These are phyloP conservation scores for Leptatherina wallacei DNA, from an alignment of 2,797 vertebrate genomes.

Conservation along the genomic window DNA sequence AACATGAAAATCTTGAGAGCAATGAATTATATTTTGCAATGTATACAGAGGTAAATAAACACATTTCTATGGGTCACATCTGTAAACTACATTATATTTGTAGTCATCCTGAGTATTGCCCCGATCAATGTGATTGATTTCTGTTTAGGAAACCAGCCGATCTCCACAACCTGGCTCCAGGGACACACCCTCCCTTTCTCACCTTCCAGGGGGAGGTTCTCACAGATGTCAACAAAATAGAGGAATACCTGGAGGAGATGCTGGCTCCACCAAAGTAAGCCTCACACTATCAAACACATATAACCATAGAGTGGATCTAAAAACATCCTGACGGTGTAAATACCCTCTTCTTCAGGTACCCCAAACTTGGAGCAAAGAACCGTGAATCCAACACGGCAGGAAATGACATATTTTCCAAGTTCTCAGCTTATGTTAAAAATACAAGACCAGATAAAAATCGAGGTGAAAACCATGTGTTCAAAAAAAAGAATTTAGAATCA, in stretches of 20 bases:
- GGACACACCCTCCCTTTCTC: conserved; percentile 96
- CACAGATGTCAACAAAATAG: conserved; percentile 97
- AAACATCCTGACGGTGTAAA: background rate
- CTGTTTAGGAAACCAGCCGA: conserved; percentile 92
- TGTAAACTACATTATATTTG: no score
- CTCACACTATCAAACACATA: background rate
- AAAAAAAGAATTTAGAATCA: background rate
- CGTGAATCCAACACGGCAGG: conserved; percentile 92
- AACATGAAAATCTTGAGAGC: background rate
- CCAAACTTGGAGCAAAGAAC: conserved; percentile 90
- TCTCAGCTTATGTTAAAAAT: conserved; percentile 97
- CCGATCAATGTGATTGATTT: conserved; percentile 11
- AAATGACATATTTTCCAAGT: conserved; percentile 94
- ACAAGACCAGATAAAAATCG: conserved; percentile 89
- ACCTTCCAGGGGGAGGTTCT: conserved; percentile 95
- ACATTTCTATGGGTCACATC: background rate
- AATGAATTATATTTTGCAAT: background rate
- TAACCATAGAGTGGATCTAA: background rate
- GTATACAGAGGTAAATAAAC: background rate
- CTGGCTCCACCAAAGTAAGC: conserved; percentile 92
- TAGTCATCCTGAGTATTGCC: no score
- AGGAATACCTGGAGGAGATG: conserved; percentile 94
- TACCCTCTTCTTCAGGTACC: conserved; percentile 84
- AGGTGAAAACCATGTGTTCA: conserved; percentile 53
- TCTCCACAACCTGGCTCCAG: conserved; percentile 95